phyloP scores from a whole-genome alignment of 2,888 invertebrate genomes.

The Tenthredo mesomela region DNA sequence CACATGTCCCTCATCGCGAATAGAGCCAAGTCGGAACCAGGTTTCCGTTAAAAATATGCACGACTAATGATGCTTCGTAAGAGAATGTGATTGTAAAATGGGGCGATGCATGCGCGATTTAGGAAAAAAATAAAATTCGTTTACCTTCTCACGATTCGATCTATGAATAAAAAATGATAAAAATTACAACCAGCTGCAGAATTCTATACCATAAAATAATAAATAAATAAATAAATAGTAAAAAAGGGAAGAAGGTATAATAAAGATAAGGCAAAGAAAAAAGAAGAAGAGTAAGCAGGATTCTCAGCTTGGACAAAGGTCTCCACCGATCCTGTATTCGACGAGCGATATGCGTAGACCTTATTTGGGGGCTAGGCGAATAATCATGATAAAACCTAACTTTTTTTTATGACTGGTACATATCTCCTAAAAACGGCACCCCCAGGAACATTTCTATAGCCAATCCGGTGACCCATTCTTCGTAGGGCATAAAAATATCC shows the following conservation, averaged over 20 bases:
- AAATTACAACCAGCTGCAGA: not conserved
- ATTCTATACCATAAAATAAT: not conserved
- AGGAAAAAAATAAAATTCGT: constrained; percentile 49
- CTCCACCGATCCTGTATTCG: constrained; percentile 41
- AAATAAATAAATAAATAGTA: not conserved
- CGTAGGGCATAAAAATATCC: constrained; percentile 70
- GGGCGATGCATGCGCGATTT: constrained; percentile 56
- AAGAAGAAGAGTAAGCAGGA: constrained; percentile 1
- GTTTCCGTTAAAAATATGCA: constrained; percentile 46
- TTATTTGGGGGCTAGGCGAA: constrained; percentile 55
- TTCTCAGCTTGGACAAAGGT: not conserved
- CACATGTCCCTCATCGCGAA: constrained; percentile 74
- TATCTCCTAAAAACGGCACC: constrained; percentile 75
- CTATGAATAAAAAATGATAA: not conserved
- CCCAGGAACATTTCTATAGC: constrained; percentile 68
- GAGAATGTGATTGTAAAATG: not conserved
- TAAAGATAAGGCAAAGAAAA: not conserved
- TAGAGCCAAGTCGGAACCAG: constrained; percentile 57
- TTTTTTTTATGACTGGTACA: constrained; percentile 69
- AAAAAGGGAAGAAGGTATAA: not conserved
- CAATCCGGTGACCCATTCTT: constrained; percentile 64
- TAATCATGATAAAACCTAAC: constrained; percentile 67
- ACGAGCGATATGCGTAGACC: constrained; percentile 44
- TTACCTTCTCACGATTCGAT: not conserved
- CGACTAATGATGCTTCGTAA: constrained; percentile 49